Percentiles rank a stretch among this genome's conserved stretches.
phyloP scores from a whole-genome alignment of 2,888 invertebrate genomes.

The Melieria crassipennis region DNA sequence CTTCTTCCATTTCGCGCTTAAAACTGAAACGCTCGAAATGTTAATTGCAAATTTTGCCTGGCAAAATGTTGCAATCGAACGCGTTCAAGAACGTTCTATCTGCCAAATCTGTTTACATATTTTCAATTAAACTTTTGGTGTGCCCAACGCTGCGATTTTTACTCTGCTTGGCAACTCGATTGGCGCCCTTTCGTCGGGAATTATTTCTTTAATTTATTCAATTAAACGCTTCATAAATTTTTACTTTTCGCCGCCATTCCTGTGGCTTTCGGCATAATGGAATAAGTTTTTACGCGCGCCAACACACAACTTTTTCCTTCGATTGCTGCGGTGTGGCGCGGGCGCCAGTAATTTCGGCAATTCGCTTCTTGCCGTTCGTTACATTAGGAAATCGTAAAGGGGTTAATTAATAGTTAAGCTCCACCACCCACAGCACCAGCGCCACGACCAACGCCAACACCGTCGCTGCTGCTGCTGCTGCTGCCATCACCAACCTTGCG shows the following conservation, averaged over 20 bases:
- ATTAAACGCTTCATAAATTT: constrained; percentile 65
- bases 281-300: constrained; percentile 51
- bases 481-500: neutral
- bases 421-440: constrained; percentile 8
- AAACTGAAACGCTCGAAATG: too few relatives aligned
- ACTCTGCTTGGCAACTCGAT: neutral
- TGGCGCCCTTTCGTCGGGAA: constrained; percentile 32
- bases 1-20: too few relatives aligned
- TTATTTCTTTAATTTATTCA: constrained; percentile 63
- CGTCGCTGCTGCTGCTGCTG: neutral
- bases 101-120: constrained; percentile 33
- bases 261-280: constrained; percentile 53
- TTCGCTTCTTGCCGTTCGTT: constrained; percentile 27
- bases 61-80: too few relatives aligned
- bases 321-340: constrained; percentile 25
- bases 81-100: constrained; percentile 1
- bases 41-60: too few relatives aligned
- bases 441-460: neutral
- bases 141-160: neutral
- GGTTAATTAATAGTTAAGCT: constrained; percentile 58
- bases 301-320: constrained; percentile 6
- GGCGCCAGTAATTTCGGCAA: constrained; percentile 44
- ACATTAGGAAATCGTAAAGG: constrained; percentile 45
- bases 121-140: constrained; percentile 35
- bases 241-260: constrained; percentile 58